Conservation (phyloP, 2,888 invertebrate species). For the Lampropteryx suffumata region DNA sequence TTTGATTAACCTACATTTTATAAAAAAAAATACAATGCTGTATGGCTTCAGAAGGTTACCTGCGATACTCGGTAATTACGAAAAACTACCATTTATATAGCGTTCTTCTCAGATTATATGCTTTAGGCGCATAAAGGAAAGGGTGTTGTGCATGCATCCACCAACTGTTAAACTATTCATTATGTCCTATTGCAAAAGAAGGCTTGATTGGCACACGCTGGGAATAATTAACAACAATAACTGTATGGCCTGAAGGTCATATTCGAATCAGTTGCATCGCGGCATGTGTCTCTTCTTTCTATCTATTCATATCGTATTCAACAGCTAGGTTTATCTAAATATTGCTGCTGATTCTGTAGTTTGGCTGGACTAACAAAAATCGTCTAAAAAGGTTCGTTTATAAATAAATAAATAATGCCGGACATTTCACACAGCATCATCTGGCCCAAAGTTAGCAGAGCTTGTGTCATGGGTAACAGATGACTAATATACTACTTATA, state of each 20-base stretch:
- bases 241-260: constrained; percentile 34
- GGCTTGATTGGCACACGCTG: constrained; percentile 31
- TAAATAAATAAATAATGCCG: too few relatives aligned
- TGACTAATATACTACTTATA: too few relatives aligned
- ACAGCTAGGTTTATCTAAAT: constrained; percentile 9
- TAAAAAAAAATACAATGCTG: neutral
- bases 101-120: neutral
- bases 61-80: neutral
- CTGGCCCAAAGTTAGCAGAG: too few relatives aligned
- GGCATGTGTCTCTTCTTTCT: constrained; percentile 3
- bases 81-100: neutral
- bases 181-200: constrained; percentile 27
- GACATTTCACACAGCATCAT: too few relatives aligned
- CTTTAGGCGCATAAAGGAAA: constrained; percentile 8
- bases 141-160: constrained; percentile 17
- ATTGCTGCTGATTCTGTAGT: too few relatives aligned
- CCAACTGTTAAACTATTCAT: constrained; percentile 27
- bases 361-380: too few relatives aligned
- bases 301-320: constrained; percentile 16
- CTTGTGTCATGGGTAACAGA: too few relatives aligned
- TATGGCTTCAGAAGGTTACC: neutral
- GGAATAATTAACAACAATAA: constrained; percentile 31
- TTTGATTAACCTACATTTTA: too few relatives aligned
- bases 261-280: constrained; percentile 27
- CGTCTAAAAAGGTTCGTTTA: too few relatives aligned